Evolutionary conservation across 2,113 vertebrate genomes (phyloP).

Genomic region (Actinemys pallida): DNA sequence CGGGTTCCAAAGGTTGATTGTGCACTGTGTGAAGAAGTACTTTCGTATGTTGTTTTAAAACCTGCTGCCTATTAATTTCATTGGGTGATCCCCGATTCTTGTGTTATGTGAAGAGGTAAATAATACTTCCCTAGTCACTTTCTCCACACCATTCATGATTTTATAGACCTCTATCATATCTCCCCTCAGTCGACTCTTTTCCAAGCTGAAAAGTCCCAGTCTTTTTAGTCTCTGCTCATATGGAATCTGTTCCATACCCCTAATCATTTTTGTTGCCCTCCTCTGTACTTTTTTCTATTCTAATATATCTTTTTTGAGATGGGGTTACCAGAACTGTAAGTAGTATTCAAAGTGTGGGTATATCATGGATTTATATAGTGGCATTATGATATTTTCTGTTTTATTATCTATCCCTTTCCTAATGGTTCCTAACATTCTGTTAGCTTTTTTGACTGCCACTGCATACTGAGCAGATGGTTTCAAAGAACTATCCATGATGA

Average conservation of each 20-base stretch:
- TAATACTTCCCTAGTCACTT: background rate
- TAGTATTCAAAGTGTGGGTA: background rate
- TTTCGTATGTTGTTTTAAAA: no score
- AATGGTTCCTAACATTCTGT: background rate
- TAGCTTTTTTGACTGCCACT: background rate
- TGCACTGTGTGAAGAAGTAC: no score
- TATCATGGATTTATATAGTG: background rate
- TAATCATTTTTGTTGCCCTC: background rate
- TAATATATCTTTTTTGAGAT: background rate
- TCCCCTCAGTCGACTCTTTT: background rate
- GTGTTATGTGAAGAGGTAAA: background rate
- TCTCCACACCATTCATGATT: background rate
- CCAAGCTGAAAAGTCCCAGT: background rate
- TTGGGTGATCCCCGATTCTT: background rate
- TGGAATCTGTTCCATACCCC: background rate
- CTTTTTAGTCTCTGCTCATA: background rate
- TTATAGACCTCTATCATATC: background rate
- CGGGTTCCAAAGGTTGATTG: no score
- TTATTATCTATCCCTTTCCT: background rate
- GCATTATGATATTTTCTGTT: background rate
- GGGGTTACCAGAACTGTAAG: background rate
- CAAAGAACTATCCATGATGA: background rate
- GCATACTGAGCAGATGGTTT: background rate
- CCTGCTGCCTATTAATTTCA: no score
- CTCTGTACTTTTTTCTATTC: background rate